Evolutionary conservation across 2,113 vertebrate species (phyloP), one percentile per base, ranked within the genome.

Genomic region (Sula dactylatra): DNA sequence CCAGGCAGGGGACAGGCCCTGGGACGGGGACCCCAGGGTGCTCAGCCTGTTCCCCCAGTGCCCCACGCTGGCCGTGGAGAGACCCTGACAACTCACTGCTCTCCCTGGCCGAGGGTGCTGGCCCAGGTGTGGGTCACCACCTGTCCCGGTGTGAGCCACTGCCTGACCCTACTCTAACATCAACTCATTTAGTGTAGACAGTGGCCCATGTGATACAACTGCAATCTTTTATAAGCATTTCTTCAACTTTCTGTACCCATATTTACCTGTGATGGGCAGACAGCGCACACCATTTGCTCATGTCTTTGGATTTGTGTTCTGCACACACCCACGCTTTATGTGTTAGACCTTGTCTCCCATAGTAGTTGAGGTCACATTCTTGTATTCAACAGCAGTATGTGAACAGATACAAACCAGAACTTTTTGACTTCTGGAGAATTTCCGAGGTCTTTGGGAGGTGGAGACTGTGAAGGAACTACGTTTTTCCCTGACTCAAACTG

Each of bases 61-160:
- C 32, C 11, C 61, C 47, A 9, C 0, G 0, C 10, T 19, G 15
- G 8, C 66, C 18, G 6, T 5, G 9, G 32, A 24, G 31, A 14
- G 16, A 24, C 12, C 11, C 10, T 0, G 0, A 3, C 0, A 6
- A 32, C 32, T 31, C 11, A 10, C 29, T 1, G 1, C 25, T 72
- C 27, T 82, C 49, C 32, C 16, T 26, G 20, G 31, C 36, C 2
- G 0, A 14, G 47, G 22, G 8, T 47, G 13, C 34, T 69, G 54
- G 10, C 8, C 10, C 16, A 0, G 0, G 4, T 24, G 18, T 32
- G 14, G n/a, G 45, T 55, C 47, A 26, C 13, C 1, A 0, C 16
- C 9, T 54, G 34, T 49, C 31, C n/a, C 5, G 2, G 10, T 62
- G 47, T 18, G 25, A 31, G 32, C 56, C 32, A 14, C 32, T 24